A percentile compares a stretch with the other conserved stretches of the same genome.
These are phyloP conservation scores for Gobiocypris rarus DNA, from an alignment of 2,113 vertebrate species.

Conservation along the genomic window DNA sequence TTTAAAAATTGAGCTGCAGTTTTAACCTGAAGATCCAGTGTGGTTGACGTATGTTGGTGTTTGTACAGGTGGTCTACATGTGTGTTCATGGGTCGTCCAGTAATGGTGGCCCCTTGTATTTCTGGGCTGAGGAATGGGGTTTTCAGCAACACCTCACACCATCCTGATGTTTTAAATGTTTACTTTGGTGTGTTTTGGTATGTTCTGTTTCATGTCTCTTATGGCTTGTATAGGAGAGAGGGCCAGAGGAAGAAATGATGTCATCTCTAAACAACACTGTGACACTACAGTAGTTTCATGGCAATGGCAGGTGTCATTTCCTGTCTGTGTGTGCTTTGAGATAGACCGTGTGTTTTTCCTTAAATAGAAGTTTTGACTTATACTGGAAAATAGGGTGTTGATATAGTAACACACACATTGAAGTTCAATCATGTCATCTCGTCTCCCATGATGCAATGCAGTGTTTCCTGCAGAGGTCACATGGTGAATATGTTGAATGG, in stretches of 20 bases:
- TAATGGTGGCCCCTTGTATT: conserved; percentile 4
- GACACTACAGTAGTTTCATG: conserved; percentile 79
- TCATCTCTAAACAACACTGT: conserved; percentile 76
- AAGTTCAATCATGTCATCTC: not conserved
- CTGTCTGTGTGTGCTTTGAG: conserved; percentile 66
- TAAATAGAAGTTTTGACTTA: conserved; percentile 74
- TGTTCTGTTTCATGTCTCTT: conserved; percentile 30
- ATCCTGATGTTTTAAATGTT: not conserved
- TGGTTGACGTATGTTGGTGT: conserved; percentile 10
- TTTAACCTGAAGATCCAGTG: not conserved
- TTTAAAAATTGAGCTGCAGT: not conserved
- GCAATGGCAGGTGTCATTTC: conserved; percentile 81
- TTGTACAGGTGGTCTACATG: conserved; percentile 31
- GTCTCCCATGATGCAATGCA: not conserved
- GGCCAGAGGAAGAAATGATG: conserved; percentile 77
- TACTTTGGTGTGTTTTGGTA: conserved; percentile 24
- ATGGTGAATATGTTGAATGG: not conserved
- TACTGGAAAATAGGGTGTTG: conserved; percentile 67
- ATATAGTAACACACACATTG: conserved; percentile 50
- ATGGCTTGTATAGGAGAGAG: conserved; percentile 32
- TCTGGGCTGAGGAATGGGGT: not conserved
- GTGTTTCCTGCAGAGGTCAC: not conserved
- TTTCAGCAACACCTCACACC: conserved; percentile 10
- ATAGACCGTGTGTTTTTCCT: conserved; percentile 60
- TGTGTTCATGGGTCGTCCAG: not conserved